These are phyloP conservation scores for Eupithecia centaureata DNA, from an alignment of 2,888 invertebrate genomes.

Conservation along the genomic window DNA sequence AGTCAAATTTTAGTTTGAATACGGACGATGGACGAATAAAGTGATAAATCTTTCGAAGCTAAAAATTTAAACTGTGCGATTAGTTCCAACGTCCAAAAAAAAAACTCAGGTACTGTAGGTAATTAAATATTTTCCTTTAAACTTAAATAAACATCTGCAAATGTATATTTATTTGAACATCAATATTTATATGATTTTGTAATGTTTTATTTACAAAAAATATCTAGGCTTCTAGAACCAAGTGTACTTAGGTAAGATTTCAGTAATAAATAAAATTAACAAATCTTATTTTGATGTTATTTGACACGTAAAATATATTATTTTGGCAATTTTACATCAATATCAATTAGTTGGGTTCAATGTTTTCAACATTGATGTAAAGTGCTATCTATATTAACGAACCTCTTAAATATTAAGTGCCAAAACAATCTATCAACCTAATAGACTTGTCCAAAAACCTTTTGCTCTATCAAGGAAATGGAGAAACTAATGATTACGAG, in stretches of 20 bases:
- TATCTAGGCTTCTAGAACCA: not conserved
- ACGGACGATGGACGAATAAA: not conserved
- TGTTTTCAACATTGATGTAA: not conserved
- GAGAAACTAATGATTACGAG: conserved; percentile 79
- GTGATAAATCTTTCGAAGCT: not conserved
- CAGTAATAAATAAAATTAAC: not conserved
- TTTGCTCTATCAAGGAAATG: conserved; percentile 70
- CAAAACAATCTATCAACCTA: conserved; percentile 59
- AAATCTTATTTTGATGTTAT: not conserved
- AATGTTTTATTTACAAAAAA: not conserved
- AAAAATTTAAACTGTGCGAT: not conserved
- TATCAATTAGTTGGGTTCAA: not conserved
- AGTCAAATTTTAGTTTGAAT: not conserved
- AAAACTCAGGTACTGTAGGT: too few species aligned
- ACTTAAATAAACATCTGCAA: too few species aligned
- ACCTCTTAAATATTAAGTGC: conserved; percentile 43
- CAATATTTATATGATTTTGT: too few species aligned
- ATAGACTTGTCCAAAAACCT: conserved; percentile 72
- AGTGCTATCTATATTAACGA: conserved; percentile 21
- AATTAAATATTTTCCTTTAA: not conserved
- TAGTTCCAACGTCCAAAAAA: not conserved
- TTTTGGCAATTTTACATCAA: not conserved
- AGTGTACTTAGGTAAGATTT: not conserved
- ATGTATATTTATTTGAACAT: too few species aligned
- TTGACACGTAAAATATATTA: not conserved